A percentile compares a stretch with the other conserved stretches of the same genome.
Conservation (phyloP, 2,888 invertebrate species). For the Epirrhoe tristata region DNA sequence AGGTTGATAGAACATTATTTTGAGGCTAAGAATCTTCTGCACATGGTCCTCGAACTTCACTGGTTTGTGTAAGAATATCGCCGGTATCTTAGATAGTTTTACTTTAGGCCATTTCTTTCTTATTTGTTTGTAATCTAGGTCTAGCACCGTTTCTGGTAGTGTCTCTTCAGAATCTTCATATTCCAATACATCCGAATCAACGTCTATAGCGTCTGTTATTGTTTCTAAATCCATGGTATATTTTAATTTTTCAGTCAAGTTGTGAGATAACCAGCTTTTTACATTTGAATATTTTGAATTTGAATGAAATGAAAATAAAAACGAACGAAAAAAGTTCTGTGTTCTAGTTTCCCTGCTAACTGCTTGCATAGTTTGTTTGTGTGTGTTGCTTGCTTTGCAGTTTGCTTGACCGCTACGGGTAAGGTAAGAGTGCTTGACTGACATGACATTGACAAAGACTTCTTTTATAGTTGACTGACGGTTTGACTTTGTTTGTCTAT, state of each 20-base stretch:
- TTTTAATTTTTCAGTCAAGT: neutral
- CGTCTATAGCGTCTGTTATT: slow-evolving; percentile 19
- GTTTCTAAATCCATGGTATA: slow-evolving; percentile 21
- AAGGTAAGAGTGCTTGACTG: too few species aligned
- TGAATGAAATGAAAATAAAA: neutral
- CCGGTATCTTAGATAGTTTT: slow-evolving; percentile 53
- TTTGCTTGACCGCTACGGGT: too few species aligned
- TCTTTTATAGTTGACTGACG: too few species aligned
- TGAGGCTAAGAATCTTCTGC: slow-evolving; percentile 49
- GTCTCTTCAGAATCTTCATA: slow-evolving; percentile 4
- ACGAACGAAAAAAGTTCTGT: neutral
- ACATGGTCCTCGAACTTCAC: slow-evolving; percentile 52
- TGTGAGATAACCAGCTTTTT: neutral
- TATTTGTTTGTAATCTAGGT: slow-evolving; percentile 11
- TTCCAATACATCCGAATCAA: neutral
- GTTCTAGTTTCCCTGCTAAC: too few species aligned
- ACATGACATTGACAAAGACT: too few species aligned
- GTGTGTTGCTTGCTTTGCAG: too few species aligned
- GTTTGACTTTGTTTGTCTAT: too few species aligned
- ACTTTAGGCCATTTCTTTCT: slow-evolving; percentile 55
- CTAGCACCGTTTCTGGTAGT: slow-evolving; percentile 27
- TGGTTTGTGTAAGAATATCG: slow-evolving; percentile 63
- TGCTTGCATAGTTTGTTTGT: too few species aligned
- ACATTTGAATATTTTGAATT: neutral
- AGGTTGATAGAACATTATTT: slow-evolving; percentile 57